These are phyloP conservation scores for Isaurus tuberculatus DNA, from an alignment of 92 coral and sea anemone genomes.

Conservation along the genomic window DNA sequence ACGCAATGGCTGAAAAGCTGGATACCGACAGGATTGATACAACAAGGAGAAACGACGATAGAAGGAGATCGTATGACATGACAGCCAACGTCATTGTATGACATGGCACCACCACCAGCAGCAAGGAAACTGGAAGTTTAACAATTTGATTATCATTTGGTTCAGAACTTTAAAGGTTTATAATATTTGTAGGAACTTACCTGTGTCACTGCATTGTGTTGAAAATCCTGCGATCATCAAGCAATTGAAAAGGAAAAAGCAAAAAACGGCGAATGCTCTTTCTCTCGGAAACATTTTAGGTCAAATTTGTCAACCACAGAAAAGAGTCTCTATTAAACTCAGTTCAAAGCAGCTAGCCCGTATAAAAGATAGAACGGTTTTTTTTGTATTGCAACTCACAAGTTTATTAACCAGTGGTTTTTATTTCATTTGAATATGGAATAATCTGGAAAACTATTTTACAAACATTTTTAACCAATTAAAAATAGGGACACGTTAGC, in stretches of 20 bases:
- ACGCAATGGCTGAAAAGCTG: too few relatives aligned
- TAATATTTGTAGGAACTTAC: neutral
- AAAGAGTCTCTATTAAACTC: neutral
- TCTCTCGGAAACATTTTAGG: neutral
- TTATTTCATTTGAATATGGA: neutral
- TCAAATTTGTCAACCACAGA: neutral
- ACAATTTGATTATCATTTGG: too few relatives aligned
- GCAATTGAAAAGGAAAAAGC: neutral
- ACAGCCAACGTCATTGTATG: too few relatives aligned
- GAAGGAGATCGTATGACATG: too few relatives aligned
- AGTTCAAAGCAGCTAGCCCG: neutral
- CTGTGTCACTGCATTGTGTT: constrained; percentile 34
- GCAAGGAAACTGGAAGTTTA: too few relatives aligned
- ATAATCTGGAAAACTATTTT: neutral
- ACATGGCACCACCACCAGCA: too few relatives aligned
- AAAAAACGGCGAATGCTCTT: neutral
- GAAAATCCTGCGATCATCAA: neutral
- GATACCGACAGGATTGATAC: too few relatives aligned
- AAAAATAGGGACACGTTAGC: neutral
- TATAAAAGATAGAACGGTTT: neutral
- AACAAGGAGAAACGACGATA: too few relatives aligned
- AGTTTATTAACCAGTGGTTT: neutral
- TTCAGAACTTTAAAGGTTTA: too few relatives aligned
- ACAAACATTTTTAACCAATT: constrained; percentile 32
- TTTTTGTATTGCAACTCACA: neutral